Evolutionary conservation across 2,797 vertebrate genomes (phyloP).

Genomic region (Luscinia megarhynchos): DNA sequence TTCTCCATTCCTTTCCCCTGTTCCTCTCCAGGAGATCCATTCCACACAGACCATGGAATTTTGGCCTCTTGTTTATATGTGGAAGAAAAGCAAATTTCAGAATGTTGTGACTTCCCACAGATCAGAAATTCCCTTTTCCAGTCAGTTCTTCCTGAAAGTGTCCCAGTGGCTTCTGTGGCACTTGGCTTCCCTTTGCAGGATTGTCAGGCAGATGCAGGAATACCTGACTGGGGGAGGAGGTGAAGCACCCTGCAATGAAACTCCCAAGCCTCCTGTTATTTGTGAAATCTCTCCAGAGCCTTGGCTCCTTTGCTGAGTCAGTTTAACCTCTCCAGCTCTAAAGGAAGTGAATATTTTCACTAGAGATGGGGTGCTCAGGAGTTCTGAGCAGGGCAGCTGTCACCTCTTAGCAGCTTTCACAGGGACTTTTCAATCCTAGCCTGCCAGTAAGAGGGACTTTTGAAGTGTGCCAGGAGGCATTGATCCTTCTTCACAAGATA

Average conservation of each 20-base stretch:
- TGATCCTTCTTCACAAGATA: background rate
- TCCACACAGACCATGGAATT: conserved; percentile 70
- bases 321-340: background rate
- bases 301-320: background rate
- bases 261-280: background rate
- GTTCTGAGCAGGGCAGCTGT: background rate
- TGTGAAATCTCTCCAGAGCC: background rate
- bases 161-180: background rate
- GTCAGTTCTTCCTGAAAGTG: background rate
- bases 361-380: background rate
- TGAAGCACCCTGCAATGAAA: background rate
- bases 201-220: background rate
- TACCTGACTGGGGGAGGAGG: background rate
- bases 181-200: background rate
- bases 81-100: conserved; percentile 24
- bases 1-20: background rate
- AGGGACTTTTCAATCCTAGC: background rate
- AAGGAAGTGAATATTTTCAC: background rate
- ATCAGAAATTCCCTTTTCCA: conserved; percentile 16
- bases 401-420: background rate
- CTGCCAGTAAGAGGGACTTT: background rate
- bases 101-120: conserved; percentile 26
- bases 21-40: background rate
- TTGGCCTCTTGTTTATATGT: conserved; percentile 39
- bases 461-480: background rate